Percentiles rank a stretch among this genome's conserved stretches.
These are phyloP conservation scores for Limenitis camilla DNA, from an alignment of 2,888 invertebrate genomes.

Conservation along the genomic window DNA sequence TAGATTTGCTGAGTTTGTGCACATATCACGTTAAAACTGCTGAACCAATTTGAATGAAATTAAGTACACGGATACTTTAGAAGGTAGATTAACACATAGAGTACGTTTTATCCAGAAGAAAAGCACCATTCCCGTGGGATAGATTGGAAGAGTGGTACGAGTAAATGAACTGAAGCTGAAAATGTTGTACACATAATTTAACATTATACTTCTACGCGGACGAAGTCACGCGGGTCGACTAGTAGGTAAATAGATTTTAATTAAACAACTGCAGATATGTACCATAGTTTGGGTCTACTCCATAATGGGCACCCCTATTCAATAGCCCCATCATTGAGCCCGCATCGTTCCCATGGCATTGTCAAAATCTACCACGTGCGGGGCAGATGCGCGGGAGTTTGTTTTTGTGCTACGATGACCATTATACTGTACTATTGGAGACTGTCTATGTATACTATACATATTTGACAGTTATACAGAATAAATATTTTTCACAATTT, in stretches of 20 bases:
- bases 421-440: not conserved
- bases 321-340: slow-evolving; percentile 27
- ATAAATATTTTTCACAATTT: too few relatives aligned
- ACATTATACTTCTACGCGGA: too few relatives aligned
- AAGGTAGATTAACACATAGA: not conserved
- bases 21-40: not conserved
- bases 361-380: slow-evolving; percentile 53
- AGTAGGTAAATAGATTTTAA: too few relatives aligned
- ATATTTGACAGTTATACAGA: too few relatives aligned
- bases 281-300: too few relatives aligned
- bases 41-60: not conserved
- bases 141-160: too few relatives aligned
- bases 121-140: too few relatives aligned
- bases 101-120: too few relatives aligned
- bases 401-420: slow-evolving; percentile 17
- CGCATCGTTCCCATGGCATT: slow-evolving; percentile 32
- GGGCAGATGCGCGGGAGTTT: slow-evolving; percentile 48
- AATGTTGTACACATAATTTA: too few relatives aligned
- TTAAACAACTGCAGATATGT: too few relatives aligned
- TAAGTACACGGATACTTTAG: not conserved
- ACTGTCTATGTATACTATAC: not conserved
- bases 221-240: too few relatives aligned
- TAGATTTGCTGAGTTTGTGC: not conserved
- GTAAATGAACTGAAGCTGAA: too few relatives aligned
- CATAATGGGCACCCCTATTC: slow-evolving; percentile 22